Conservation (phyloP, 2,888 invertebrate genomes). For the Macrophya annulata region DNA sequence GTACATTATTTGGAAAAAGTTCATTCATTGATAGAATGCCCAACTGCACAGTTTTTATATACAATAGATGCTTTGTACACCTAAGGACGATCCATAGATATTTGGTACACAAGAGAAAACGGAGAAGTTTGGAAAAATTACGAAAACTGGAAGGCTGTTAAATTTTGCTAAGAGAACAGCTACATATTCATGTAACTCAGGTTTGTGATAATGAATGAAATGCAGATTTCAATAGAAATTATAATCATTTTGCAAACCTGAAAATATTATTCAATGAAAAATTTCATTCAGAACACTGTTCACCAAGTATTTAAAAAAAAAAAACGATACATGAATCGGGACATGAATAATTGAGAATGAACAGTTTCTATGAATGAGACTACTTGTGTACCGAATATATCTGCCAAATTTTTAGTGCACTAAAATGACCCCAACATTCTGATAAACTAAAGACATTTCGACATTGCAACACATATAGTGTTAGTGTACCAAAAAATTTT, state of each 20-base stretch:
- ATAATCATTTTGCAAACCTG: neutral
- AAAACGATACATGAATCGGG: neutral
- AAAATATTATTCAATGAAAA: neutral
- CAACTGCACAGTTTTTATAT: neutral
- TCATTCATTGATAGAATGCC: neutral
- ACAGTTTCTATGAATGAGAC: neutral
- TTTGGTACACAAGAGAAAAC: neutral
- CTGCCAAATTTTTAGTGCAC: neutral
- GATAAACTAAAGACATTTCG: conserved; percentile 4
- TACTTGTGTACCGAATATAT: neutral
- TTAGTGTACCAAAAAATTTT: neutral
- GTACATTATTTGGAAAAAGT: neutral
- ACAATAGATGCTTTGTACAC: neutral
- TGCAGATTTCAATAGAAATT: neutral
- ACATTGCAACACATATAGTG: neutral
- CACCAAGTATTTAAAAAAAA: neutral
- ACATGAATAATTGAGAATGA: neutral
- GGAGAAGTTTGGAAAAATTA: too few relatives aligned
- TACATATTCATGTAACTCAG: too few relatives aligned
- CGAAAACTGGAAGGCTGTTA: neutral
- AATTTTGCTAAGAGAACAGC: neutral
- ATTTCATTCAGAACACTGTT: neutral
- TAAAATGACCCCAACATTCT: too few relatives aligned
- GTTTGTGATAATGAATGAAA: too few relatives aligned
- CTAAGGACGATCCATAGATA: neutral